Conservation (phyloP, 92 coral and sea anemone species). For the Nematostella vectensis region DNA sequence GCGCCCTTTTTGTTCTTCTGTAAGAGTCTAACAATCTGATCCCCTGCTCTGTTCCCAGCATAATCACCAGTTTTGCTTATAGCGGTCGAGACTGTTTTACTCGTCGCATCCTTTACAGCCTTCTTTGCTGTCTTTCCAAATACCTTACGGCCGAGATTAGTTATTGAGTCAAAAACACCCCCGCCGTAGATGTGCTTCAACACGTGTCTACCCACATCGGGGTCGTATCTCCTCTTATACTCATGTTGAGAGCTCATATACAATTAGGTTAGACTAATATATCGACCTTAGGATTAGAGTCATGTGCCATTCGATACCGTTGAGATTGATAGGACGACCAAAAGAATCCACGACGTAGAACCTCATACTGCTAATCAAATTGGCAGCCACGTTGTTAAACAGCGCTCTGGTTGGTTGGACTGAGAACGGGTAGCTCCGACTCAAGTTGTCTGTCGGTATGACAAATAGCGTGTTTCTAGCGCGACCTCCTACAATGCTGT, state of each 20-base stretch:
- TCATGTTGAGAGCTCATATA: not conserved
- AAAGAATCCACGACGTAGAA: conserved; percentile 13
- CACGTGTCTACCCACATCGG: conserved; percentile 10
- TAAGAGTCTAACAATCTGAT: no score
- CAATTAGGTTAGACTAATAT: conserved; percentile 6
- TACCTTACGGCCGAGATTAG: conserved; percentile 1
- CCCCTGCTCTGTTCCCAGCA: no score
- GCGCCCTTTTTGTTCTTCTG: no score
- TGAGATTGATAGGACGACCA: conserved; percentile 14
- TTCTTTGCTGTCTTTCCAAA: conserved; percentile 16
- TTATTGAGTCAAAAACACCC: conserved; percentile 2
- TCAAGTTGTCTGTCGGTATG: conserved; percentile 3
- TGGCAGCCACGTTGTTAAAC: conserved; percentile 4
- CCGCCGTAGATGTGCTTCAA: conserved; percentile 20
- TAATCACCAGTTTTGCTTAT: no score
- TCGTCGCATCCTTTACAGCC: no score
- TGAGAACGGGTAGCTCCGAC: not conserved
- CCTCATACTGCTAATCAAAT: conserved; percentile 13
- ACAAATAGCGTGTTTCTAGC: conserved; percentile 10
- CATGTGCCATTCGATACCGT: not conserved
- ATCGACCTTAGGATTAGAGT: conserved; percentile 3
- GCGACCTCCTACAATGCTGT: conserved; percentile 9
- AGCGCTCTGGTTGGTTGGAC: conserved; percentile 4
- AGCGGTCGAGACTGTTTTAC: no score
- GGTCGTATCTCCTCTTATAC: conserved; percentile 17